Evolutionary conservation across 2,888 invertebrate genomes (phyloP).

Genomic region (Conomelus anceps): DNA sequence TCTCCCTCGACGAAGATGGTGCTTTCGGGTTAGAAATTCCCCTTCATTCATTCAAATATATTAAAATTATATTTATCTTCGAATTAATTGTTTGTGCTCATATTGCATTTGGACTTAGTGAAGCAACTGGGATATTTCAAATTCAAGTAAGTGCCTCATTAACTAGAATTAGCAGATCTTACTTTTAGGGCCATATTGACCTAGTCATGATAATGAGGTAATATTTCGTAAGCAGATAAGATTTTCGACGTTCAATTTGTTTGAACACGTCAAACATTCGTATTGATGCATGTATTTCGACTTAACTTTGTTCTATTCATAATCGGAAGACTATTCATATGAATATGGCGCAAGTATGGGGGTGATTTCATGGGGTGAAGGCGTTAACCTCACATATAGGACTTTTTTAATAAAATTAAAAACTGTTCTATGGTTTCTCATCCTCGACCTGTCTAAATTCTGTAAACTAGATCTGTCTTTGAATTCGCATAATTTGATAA

Average conservation of each 20-base stretch:
- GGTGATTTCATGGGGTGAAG: no score
- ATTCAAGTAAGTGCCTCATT: neutral
- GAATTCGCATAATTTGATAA: no score
- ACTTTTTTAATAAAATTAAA: no score
- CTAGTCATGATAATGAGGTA: neutral
- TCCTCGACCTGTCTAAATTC: no score
- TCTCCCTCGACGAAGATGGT: neutral
- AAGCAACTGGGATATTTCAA: neutral
- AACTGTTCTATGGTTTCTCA: no score
- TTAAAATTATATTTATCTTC: neutral
- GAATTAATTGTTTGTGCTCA: neutral
- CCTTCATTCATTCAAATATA: neutral
- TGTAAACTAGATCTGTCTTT: no score
- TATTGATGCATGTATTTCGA: neutral
- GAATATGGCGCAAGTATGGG: no score
- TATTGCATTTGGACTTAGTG: neutral
- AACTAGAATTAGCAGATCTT: neutral
- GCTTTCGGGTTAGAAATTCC: neutral
- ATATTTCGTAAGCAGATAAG: neutral
- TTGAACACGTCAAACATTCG: neutral
- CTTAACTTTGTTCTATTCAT: neutral
- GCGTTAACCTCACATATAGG: no score
- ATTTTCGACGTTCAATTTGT: neutral
- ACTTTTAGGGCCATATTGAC: neutral
- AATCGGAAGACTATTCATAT: no score